A percentile compares a stretch with the other conserved stretches of the same genome.
Conservation (phyloP, 2,797 vertebrate genomes). For the Anomalospiza imberbis region DNA sequence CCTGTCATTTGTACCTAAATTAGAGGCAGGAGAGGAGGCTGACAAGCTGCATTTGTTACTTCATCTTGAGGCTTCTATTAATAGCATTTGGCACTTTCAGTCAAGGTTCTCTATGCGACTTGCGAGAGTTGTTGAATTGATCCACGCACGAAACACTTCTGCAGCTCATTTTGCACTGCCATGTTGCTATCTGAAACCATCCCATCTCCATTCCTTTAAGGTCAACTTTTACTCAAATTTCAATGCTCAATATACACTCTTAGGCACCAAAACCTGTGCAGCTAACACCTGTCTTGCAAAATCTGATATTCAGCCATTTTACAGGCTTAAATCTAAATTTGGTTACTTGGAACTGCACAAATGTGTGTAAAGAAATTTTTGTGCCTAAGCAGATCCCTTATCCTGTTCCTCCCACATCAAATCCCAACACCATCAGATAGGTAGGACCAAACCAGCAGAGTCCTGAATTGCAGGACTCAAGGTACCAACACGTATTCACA, state of each 20-base stretch:
- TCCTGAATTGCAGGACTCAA: background rate
- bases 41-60: background rate
- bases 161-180: background rate
- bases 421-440: background rate
- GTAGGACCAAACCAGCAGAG: background rate
- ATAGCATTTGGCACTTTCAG: conserved; percentile 10
- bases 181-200: background rate
- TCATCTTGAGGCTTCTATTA: conserved; percentile 11
- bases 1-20: conserved; percentile 17
- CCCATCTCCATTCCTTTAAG: background rate
- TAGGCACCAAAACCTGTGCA: background rate
- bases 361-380: accelerated
- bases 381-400: background rate
- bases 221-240: background rate
- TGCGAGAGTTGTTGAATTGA: background rate
- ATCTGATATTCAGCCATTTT: background rate
- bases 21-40: background rate
- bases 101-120: accelerated
- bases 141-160: background rate
- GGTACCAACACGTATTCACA: background rate
- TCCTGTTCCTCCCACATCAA: background rate
- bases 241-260: background rate
- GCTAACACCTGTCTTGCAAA: background rate
- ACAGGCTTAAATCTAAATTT: background rate
- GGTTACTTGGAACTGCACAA: background rate